Evolutionary conservation across 2,113 vertebrate species (phyloP), one percentile per base, ranked within the genome.

Genomic region (Rhinopithecus roxellana): DNA sequence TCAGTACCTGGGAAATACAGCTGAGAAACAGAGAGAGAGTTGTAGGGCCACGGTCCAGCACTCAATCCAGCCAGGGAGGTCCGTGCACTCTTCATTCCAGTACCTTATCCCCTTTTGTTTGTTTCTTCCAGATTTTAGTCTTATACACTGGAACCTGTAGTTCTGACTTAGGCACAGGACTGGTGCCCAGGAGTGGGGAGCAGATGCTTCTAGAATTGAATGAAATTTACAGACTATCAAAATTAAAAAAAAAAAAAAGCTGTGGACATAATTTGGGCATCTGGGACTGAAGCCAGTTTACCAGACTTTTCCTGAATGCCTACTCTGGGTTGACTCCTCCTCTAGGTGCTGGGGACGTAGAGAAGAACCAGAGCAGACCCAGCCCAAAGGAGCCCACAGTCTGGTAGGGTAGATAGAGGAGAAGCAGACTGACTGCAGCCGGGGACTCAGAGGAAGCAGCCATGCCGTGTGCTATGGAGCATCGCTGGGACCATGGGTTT

Each of bases 51-150:
- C 35, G 16, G 17, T 11, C 45, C 83, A 88, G 72, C 77, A 30
- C 25, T 9, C n/a, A 70, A 22, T 50, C 69, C 40, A 30, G 45
- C 8, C 0, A 0, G 35, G 17, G 35, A 8, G 18, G 27, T 48
- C 78, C n/a, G 11, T 20, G 1, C 35, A 27, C 50, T 9, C 38
- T 61, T 67, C 25, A 38, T 22, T 25, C 85, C 77, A 50, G 45
- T 32, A 35, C 55, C 35, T 32, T 8, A 2, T 5, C 4, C 23
- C 2, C 13, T 70, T 25, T 55, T 0, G 0, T 83, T 67, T 25
- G 22, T 67, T 22, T 40, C 59, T 27, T n/a, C 20, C 23, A 2
- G 8, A 70, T 25, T 77, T 92, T 16, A 20, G 52, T 59, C 48
- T 59, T 83, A 84, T 30, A 50, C 40, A 32, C 23, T 40, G 52